Percentiles rank a stretch among this genome's conserved stretches.
Evolutionary conservation across 2,888 invertebrate species (phyloP).

Genomic region (Diaphora mendica): DNA sequence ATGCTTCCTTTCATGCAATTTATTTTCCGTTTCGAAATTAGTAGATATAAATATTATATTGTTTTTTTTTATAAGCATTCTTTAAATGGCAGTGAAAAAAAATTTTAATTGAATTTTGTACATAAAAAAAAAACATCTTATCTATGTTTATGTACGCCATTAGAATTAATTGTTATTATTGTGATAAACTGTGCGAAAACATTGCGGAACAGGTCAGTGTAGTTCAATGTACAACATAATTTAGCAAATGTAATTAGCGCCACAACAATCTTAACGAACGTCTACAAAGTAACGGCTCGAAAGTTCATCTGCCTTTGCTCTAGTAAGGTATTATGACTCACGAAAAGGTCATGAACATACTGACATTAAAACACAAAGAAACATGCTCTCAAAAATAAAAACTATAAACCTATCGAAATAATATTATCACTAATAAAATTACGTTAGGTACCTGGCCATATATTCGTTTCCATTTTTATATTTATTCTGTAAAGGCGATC

Average conservation of each 20-base stretch:
- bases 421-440: conserved; percentile 12
- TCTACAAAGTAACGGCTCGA: conserved; percentile 41
- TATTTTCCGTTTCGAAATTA: not conserved
- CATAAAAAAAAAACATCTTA: not conserved
- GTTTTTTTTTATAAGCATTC: not conserved
- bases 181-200: conserved; percentile 33
- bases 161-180: conserved; percentile 11
- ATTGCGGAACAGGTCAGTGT: conserved; percentile 45
- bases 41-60: not conserved
- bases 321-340: conserved; percentile 71
- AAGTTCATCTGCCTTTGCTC: conserved; percentile 77
- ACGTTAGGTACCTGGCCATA: conserved; percentile 72
- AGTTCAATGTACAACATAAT: conserved; percentile 52
- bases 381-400: conserved; percentile 18
- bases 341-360: conserved; percentile 73
- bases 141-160: not conserved
- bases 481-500: conserved; percentile 88
- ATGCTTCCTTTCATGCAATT: not conserved
- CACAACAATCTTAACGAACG: conserved; percentile 27
- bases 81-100: not conserved
- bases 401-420: conserved; percentile 2
- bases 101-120: not conserved
- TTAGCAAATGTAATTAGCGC: conserved; percentile 65
- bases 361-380: conserved; percentile 59
- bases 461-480: conserved; percentile 79